Base-by-base conservation (phyloP, 2,888 invertebrate species). In the Patella pellucida region DNA sequence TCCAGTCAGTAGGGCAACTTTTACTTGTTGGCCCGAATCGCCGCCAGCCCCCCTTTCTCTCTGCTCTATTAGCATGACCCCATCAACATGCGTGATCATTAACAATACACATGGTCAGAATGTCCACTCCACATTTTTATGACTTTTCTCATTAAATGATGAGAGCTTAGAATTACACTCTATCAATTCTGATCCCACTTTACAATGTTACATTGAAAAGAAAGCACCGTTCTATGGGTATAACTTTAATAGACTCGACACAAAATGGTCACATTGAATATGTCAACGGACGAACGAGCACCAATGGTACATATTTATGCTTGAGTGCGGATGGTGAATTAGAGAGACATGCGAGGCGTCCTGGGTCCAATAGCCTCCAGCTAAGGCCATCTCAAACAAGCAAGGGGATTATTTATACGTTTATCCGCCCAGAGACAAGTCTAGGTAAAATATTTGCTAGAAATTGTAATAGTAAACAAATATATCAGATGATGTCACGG, bases 141-240 rank as follows among this genome's bases (percentile, higher is more conserved):
- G 62, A 62, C 62, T 62, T 62, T 62, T 62, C 62, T 62, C 62
- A 62, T 62, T 62, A 62, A 62, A 62, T 62, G 62, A 62, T 62
- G 62, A 62, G 62, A 62, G 62, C 23, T 23, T 62, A 62, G 62
- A 62, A 23, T 62, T 62, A 62, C 62, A 62, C 62, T 62, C 62
- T 23, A 62, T 62, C 62, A 62, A 62, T 62, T 62, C 14, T 62
- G 19, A 62, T 62, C 62, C 62, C 62, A 62, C 62, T 62, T 62
- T 23, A 62, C 62, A 62, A 62, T 23, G 62, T 62, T 62, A 62
- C 62, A 62, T 19, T 62, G 62, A 62, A 62, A 62, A 62, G 62
- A 62, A 62, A 23, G 62, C 12, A 12, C 23, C 23, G 23, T 19
- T 19, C 23, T 62, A 62, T 12, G 62, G 62, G 62, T 62, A 62